Evolutionary conservation across 2,888 invertebrate genomes (phyloP), one percentile per base, ranked within the genome.

Genomic region (Apamea crenata): DNA sequence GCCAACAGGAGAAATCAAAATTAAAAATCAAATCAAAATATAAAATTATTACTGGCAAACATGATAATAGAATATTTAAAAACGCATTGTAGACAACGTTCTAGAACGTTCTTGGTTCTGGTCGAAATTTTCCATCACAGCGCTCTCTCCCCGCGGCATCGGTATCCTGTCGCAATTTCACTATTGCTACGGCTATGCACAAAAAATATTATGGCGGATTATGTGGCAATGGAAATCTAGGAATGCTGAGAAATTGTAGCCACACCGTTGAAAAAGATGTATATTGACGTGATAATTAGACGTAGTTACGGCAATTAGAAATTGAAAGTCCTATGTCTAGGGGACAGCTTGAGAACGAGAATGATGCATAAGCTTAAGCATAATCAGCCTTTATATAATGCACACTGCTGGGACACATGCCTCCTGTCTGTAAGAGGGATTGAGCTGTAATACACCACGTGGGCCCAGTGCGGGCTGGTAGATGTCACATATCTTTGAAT

Each of bases 101-200:
- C 44, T 29, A 66, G n/a, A n/a, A n/a, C n/a, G n/a, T n/a, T n/a
- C n/a, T 59, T 70, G 18, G 78, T 70, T 53, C 44, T 21, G 40
- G 25, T 29, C n/a, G 29, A 47, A 78, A 56, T 82, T 69, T 80
- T 67, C 53, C 32, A 71, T 25, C 10, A 47, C 53, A 70, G 7
- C 25, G 32, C 80, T 74, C 80, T 82, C 80, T 82, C 66, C 78
- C 44, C 59, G 32, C 66, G 53, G 84, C 81, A 36, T 61, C 66
- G 29, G 16, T 78, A 78, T 71, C 84, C 79, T 81, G 78, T 84
- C 70, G 79, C 70, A 82, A 77, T 71, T 84, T 81, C 84, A 67
- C 84, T 61, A 69, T 47, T 71, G 29, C 66, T 8, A n/a, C 66
- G 36, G 8, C 44, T 67, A 29, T 21, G 16, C 29, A 53, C 21